These are phyloP conservation scores for Dorcus hopei DNA, from an alignment of 2,888 invertebrate genomes.

Conservation along the genomic window DNA sequence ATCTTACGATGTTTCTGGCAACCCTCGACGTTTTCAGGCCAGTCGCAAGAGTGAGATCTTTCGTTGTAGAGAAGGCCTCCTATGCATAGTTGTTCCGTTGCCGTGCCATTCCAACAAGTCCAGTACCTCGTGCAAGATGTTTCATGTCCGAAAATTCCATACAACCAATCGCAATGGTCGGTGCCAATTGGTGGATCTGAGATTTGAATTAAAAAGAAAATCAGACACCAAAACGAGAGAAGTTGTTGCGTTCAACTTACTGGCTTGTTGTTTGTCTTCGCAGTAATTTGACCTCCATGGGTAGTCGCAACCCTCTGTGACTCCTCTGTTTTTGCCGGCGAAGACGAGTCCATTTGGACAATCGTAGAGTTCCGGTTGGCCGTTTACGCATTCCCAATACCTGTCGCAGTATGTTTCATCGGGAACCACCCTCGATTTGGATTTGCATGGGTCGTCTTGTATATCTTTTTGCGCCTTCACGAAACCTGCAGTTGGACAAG, in stretches of 20 bases:
- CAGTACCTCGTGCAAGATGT: constrained; percentile 90
- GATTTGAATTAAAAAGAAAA: constrained; percentile 12
- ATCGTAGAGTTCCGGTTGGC: constrained; percentile 79
- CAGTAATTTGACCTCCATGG: constrained; percentile 88
- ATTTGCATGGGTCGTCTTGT: constrained; percentile 80
- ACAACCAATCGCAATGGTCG: constrained; percentile 89
- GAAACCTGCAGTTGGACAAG: constrained; percentile 1
- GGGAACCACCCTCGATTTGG: constrained; percentile 69
- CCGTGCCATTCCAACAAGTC: constrained; percentile 94
- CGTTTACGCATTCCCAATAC: constrained; percentile 85
- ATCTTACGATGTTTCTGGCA: constrained; percentile 92
- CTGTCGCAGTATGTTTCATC: constrained; percentile 80
- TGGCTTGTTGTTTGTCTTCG: constrained; percentile 75
- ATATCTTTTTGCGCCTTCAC: constrained; percentile 43
- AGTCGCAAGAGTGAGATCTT: constrained; percentile 86
- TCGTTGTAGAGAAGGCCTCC: constrained; percentile 89
- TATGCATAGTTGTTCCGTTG: constrained; percentile 88
- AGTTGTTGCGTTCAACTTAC: constrained; percentile 47
- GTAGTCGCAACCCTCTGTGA: constrained; percentile 86
- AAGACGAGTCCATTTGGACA: constrained; percentile 89
- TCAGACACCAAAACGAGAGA: not conserved
- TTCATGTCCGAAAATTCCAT: constrained; percentile 91
- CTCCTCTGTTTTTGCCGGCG: constrained; percentile 83
- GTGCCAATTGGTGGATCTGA: constrained; percentile 77
- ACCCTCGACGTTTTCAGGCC: constrained; percentile 91